These are phyloP conservation scores for Hiodon tergisus DNA, from an alignment of 2,113 vertebrate genomes.

Conservation along the genomic window DNA sequence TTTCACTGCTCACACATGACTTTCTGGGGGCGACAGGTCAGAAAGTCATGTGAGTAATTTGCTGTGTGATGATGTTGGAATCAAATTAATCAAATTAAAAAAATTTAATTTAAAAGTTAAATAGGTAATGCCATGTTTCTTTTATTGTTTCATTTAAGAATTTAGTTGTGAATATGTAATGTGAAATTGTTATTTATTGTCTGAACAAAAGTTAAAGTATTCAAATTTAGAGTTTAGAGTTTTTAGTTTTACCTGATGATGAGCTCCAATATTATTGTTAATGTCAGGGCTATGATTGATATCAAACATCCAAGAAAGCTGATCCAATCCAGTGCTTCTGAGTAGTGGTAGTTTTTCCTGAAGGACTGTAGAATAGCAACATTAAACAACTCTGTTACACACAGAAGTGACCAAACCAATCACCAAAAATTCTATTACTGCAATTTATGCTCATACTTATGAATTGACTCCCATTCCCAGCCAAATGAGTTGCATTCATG, in stretches of 20 bases:
- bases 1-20: slow-evolving; percentile 41
- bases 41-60: not conserved
- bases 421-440: not conserved
- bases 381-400: not conserved
- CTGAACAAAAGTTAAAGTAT: not conserved
- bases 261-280: slow-evolving; percentile 46
- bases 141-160: no score
- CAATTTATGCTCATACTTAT: not conserved
- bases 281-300: slow-evolving; percentile 41
- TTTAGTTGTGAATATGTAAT: no score
- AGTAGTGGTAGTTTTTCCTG: slow-evolving; percentile 36
- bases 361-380: slow-evolving; percentile 35
- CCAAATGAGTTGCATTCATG: not conserved
- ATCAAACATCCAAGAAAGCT: slow-evolving; percentile 42
- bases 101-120: no score
- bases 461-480: not conserved
- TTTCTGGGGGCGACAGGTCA: slow-evolving; percentile 40
- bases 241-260: slow-evolving; percentile 34
- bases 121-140: no score
- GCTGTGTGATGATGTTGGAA: no score
- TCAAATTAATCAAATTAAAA: no score
- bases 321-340: slow-evolving; percentile 32
- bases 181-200: not conserved
- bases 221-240: not conserved
- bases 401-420: not conserved